These are phyloP conservation scores for Empidonax traillii DNA, from an alignment of 2,113 vertebrate genomes.

Conservation along the genomic window DNA sequence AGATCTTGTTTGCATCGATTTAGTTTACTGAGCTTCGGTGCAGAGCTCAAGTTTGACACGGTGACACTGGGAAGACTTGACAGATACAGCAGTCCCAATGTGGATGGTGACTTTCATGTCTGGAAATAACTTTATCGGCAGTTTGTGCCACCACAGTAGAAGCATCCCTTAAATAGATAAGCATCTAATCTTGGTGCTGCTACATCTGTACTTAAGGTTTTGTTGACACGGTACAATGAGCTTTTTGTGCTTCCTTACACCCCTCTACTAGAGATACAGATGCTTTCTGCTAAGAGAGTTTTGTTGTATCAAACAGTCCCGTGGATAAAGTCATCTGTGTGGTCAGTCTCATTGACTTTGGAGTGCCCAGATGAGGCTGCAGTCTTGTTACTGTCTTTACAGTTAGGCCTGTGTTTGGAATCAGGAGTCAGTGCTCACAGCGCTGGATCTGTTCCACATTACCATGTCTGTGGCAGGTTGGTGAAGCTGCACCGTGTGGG, in stretches of 20 bases:
- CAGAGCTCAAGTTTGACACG: not conserved
- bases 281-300: not conserved
- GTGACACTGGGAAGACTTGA: not conserved
- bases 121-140: not conserved
- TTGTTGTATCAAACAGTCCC: not conserved
- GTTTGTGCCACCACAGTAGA: not conserved
- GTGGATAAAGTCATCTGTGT: not conserved
- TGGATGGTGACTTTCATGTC: not conserved
- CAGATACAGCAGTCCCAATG: not conserved
- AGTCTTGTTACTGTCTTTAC: not conserved
- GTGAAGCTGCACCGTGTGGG: rapidly evolving
- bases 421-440: not conserved
- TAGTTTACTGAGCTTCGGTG: not conserved
- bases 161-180: not conserved
- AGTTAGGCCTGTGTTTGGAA: not conserved
- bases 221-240: not conserved
- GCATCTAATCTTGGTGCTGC: not conserved
- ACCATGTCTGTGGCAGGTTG: not conserved
- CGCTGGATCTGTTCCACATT: not conserved
- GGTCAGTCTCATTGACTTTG: not conserved
- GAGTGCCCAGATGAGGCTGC: not conserved
- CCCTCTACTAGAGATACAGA: not conserved
- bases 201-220: not conserved
- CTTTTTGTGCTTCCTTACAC: not conserved
- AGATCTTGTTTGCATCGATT: not conserved